A percentile compares a stretch with the other conserved stretches of the same genome.
Evolutionary conservation across 1,140 invertebrate species (phyloP).

Genomic region (Zelostemma sp.): DNA sequence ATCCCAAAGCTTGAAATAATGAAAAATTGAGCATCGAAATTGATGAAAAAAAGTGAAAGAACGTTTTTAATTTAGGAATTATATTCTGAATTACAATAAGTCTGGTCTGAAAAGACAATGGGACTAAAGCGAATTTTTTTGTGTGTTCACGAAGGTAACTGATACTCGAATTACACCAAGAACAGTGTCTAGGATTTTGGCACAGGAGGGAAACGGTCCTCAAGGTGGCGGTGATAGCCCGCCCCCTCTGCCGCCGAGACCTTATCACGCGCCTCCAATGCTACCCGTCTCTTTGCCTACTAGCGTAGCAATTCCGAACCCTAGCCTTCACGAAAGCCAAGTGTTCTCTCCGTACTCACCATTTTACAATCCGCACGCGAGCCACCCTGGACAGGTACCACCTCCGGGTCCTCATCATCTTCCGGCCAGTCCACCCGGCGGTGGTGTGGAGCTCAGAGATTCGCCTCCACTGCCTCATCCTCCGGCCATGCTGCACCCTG

Average conservation of each 20-base stretch:
- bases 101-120: neutral
- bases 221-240: slow-evolving; percentile 66
- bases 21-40: too few relatives aligned
- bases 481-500: slow-evolving; percentile 83
- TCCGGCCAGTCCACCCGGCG: slow-evolving; percentile 72
- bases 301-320: slow-evolving; percentile 96
- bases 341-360: slow-evolving; percentile 92
- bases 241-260: slow-evolving; percentile 78
- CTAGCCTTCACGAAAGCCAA: slow-evolving; percentile 93
- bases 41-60: too few relatives aligned
- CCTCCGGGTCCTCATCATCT: slow-evolving; percentile 70
- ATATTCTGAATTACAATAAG: neutral
- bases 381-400: slow-evolving; percentile 66
- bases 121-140: neutral
- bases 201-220: slow-evolving; percentile 81
- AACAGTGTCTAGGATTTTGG: slow-evolving; percentile 87
- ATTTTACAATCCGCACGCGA: slow-evolving; percentile 79
- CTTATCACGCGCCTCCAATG: slow-evolving; percentile 82
- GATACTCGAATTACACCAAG: slow-evolving; percentile 94
- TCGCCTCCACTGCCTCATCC: slow-evolving; percentile 85
- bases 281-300: slow-evolving; percentile 90
- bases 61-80: too few relatives aligned
- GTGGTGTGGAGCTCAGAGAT: slow-evolving; percentile 79
- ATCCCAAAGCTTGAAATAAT: too few relatives aligned
- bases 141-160: slow-evolving; percentile 74